Base-by-base conservation (phyloP, 2,113 vertebrate genomes). In the Pseudorectes ferrugineus region DNA sequence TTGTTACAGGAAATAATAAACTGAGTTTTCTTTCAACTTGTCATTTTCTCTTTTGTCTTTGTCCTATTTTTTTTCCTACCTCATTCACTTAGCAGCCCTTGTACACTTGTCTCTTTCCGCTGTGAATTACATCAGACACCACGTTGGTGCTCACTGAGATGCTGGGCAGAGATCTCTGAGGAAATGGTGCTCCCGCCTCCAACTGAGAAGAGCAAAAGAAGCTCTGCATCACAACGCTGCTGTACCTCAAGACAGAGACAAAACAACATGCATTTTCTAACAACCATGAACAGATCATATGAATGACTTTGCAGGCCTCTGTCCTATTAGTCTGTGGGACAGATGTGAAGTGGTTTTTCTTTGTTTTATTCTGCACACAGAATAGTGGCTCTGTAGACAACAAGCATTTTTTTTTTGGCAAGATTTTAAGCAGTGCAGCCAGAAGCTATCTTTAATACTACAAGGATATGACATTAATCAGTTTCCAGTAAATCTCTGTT, bases 401-500 rank as follows among this genome's bases (percentile, higher is more conserved):
- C 42, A 82, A 91, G 42, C 11, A 33, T 67, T n/a, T 73, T 58
- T 79, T 85, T 29, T 62, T 46, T 31, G 35, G 22, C 13, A 81
- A 65, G 77, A 82, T 82, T 93, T 91, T 92, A 91, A 95, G 59
- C 77, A 91, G 80, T 38, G 66, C 35, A 87, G 45, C 61, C 84
- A 94, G 94, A 72, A 89, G 52, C 89, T 67, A 20, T 95, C 73
- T 87, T 87, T 78, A 93, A 95, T 67, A 81, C 48, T 78, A 52
- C 57, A 78, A 95, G 70, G 78, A 89, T 88, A 93, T 65, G 92
- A 87, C 73, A 68, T 91, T 87, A 95, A 95, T 91, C 76, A 92
- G 54, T 91, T 95, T 95, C 84, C 75, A 91, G 80, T 57, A 93
- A 95, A 87, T 68, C 88, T 90, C 95, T 93, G 70, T 85, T 95